Conservation (phyloP, 1,140 invertebrate genomes). For the Calycopis cecrops region DNA sequence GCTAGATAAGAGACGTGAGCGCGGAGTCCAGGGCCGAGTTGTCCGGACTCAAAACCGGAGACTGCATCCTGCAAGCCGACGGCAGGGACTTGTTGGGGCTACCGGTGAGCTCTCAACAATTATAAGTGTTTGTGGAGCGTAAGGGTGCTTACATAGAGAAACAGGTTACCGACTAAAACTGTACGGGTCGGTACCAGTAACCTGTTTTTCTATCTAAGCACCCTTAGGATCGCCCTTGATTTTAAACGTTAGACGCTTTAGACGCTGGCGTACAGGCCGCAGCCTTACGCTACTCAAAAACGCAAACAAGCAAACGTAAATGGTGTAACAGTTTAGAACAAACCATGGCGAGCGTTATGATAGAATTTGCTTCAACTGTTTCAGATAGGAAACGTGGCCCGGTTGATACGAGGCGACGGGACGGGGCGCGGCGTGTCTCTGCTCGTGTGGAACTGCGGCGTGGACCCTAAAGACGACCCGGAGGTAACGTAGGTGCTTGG, state of each 20-base stretch:
- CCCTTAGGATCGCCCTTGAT: too few relatives aligned
- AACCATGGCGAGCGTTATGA: neutral
- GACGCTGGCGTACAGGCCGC: too few relatives aligned
- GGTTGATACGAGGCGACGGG: constrained; percentile 69
- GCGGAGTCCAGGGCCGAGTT: constrained; percentile 57
- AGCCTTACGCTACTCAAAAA: too few relatives aligned
- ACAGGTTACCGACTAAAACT: too few relatives aligned
- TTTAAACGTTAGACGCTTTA: too few relatives aligned
- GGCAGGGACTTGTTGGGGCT: constrained; percentile 74
- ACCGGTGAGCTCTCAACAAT: constrained; percentile 34
- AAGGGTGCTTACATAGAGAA: too few relatives aligned
- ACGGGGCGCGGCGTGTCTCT: constrained; percentile 56
- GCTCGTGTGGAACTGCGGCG: constrained; percentile 72
- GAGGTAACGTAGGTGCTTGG: constrained; percentile 48
- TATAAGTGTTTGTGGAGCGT: neutral
- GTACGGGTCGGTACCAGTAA: too few relatives aligned
- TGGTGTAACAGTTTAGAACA: too few relatives aligned
- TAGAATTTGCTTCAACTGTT: constrained; percentile 3
- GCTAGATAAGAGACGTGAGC: constrained; percentile 67
- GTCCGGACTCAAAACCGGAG: constrained; percentile 75
- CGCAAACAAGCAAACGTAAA: too few relatives aligned
- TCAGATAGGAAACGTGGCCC: constrained; percentile 77
- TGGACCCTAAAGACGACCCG: constrained; percentile 69
- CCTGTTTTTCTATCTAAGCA: too few relatives aligned
- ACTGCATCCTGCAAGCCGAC: constrained; percentile 80